Conservation (phyloP, 2,113 vertebrate species). For the Lota lota region DNA sequence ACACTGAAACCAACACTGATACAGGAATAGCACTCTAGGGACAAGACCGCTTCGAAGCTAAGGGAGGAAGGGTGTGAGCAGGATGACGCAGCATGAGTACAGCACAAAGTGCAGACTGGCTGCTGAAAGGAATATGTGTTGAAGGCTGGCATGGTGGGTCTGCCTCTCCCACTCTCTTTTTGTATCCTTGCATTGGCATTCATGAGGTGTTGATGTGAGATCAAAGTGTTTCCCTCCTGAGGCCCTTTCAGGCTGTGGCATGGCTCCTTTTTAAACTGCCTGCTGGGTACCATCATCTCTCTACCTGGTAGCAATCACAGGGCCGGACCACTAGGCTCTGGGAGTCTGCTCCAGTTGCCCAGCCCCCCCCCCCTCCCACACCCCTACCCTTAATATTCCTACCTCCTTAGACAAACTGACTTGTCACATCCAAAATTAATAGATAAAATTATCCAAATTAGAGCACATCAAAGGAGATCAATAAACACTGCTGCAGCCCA, state of each 20-base stretch:
- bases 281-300: slow-evolving; percentile 59
- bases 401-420: slow-evolving; percentile 54
- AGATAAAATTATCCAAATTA: slow-evolving; percentile 77
- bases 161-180: slow-evolving; percentile 15
- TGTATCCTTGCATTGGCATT: slow-evolving; percentile 51
- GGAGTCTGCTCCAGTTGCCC: slow-evolving; percentile 31
- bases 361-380: slow-evolving; percentile 25
- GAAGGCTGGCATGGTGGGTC: slow-evolving; percentile 41
- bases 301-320: slow-evolving; percentile 47
- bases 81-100: slow-evolving; percentile 66
- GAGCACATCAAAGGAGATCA: slow-evolving; percentile 76
- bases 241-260: slow-evolving; percentile 50
- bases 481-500: slow-evolving; percentile 71
- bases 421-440: slow-evolving; percentile 66
- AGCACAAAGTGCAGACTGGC: slow-evolving; percentile 52
- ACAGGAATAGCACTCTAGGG: slow-evolving; percentile 62
- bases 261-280: slow-evolving; percentile 41
- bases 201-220: slow-evolving; percentile 59
- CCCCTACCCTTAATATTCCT: slow-evolving; percentile 10
- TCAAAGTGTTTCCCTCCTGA: slow-evolving; percentile 61
- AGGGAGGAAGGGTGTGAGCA: slow-evolving; percentile 53
- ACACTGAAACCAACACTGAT: slow-evolving; percentile 20
- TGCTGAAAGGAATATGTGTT: slow-evolving; percentile 53
- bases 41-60: slow-evolving; percentile 60
- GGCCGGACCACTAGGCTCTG: slow-evolving; percentile 32